A percentile compares a stretch with the other conserved stretches of the same genome.
Conservation (phyloP, 2,888 invertebrate species). For the Altica lythri region DNA sequence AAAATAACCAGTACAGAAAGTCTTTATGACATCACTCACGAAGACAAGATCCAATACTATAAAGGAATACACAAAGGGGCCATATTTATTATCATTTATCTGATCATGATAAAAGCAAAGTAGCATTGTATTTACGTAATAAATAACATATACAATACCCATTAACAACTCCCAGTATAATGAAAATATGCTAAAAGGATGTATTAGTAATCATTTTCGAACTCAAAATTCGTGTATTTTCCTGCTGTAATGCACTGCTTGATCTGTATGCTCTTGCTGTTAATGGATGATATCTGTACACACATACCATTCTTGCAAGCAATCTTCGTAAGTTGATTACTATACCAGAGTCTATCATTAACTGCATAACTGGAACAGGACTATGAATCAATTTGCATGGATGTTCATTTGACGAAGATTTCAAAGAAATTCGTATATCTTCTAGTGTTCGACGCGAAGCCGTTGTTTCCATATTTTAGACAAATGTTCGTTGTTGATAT, state of each 20-base stretch:
- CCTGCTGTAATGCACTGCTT: conserved; percentile 28
- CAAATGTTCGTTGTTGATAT: too few relatives aligned
- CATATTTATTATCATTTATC: not conserved
- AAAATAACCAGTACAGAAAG: conserved; percentile 37
- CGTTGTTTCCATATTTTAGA: too few relatives aligned
- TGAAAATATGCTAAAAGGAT: conserved; percentile 39
- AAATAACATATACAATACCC: conserved; percentile 2
- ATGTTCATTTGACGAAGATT: conserved; percentile 6
- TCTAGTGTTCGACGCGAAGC: too few relatives aligned
- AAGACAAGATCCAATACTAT: conserved; percentile 18
- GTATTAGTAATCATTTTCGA: conserved; percentile 35
- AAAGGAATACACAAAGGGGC: too few relatives aligned
- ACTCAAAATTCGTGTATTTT: conserved; percentile 35
- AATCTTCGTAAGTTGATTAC: conserved; percentile 32
- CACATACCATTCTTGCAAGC: conserved; percentile 24
- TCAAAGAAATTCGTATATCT: too few relatives aligned
- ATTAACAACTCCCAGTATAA: conserved; percentile 18
- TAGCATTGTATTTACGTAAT: not conserved
- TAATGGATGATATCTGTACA: conserved; percentile 25
- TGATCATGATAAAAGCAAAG: not conserved
- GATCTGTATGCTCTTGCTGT: conserved; percentile 34
- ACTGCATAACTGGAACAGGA: conserved; percentile 5
- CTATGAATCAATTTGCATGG: not conserved
- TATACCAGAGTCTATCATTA: conserved; percentile 30
- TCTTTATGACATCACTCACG: conserved; percentile 29